Percentiles rank a stretch among this genome's conserved stretches.
These are phyloP conservation scores for Psammodynastes pulverulentus DNA, from an alignment of 2,113 vertebrate species.

Conservation along the genomic window DNA sequence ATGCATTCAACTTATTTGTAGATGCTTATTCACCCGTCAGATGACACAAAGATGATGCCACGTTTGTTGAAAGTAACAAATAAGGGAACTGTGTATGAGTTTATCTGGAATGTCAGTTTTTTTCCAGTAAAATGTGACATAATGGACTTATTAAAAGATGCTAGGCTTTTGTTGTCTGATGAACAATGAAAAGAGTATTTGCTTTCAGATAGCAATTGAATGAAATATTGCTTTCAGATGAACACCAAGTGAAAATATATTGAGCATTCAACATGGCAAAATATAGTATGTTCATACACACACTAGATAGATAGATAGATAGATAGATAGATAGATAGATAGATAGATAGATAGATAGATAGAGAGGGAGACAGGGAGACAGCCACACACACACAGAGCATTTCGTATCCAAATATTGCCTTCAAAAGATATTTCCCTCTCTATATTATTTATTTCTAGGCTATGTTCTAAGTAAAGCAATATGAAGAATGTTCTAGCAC, in stretches of 20 bases:
- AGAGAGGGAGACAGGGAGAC: no score
- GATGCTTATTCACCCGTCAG: slow-evolving; percentile 60
- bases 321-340: no score
- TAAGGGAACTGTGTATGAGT: slow-evolving; percentile 29
- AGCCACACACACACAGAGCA: not conserved
- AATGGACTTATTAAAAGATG: slow-evolving; percentile 39
- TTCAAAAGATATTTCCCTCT: not conserved
- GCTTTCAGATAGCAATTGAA: slow-evolving; percentile 8
- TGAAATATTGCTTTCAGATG: not conserved
- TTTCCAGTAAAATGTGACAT: slow-evolving; percentile 44
- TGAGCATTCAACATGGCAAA: not conserved
- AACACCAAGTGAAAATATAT: not conserved
- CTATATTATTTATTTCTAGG: not conserved
- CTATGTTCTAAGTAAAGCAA: not conserved
- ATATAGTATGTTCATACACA: no score
- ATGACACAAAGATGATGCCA: slow-evolving; percentile 41
- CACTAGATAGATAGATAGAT: no score
- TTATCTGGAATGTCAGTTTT: slow-evolving; percentile 36
- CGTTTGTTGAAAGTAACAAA: slow-evolving; percentile 42
- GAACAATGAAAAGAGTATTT: slow-evolving; percentile 32
- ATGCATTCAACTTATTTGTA: slow-evolving; percentile 55
- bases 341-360: no score
- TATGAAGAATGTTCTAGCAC: not conserved
- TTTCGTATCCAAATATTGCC: not conserved
- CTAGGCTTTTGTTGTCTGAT: slow-evolving; percentile 48